A percentile compares a stretch with the other conserved stretches of the same genome.
phyloP scores from a whole-genome alignment of 2,113 vertebrate species.

The Gobius niger region DNA sequence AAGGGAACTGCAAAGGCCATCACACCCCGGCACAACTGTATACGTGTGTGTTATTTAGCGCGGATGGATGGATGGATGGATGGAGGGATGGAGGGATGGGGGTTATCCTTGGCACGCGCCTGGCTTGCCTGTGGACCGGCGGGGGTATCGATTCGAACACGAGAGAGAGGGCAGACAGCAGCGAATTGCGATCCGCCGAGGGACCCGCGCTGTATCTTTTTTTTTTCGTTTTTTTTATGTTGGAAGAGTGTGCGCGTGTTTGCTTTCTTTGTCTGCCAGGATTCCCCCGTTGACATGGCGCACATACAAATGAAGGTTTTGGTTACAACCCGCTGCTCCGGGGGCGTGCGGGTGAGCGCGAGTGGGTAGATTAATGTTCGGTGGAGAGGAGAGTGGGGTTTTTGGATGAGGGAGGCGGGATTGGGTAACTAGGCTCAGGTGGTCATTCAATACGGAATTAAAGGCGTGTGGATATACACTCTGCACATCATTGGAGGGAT shows the following conservation, averaged over 20 bases:
- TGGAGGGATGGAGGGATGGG: conserved; percentile 1
- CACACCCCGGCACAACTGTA: conserved; percentile 66
- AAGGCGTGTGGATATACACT: neutral
- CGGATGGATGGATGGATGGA: neutral
- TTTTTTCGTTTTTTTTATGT: conserved; percentile 24
- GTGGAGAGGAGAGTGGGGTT: conserved; percentile 15
- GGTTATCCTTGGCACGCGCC: conserved; percentile 66
- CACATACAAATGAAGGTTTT: conserved; percentile 76
- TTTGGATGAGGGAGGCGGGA: conserved; percentile 35
- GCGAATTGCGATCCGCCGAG: conserved; percentile 69
- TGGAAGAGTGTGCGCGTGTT: conserved; percentile 43
- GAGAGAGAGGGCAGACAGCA: conserved; percentile 69
- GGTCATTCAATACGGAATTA: conserved; percentile 37
- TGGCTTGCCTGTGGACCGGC: conserved; percentile 56
- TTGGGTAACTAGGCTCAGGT: conserved; percentile 59
- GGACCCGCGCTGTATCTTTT: conserved; percentile 34
- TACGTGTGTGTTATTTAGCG: conserved; percentile 22
- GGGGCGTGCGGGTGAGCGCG: conserved; percentile 44
- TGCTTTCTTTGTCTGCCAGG: conserved; percentile 67
- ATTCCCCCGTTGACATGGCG: conserved; percentile 56
- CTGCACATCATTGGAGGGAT: neutral
- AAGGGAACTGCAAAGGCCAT: conserved; percentile 73
- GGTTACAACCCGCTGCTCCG: conserved; percentile 71
- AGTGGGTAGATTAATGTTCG: conserved; percentile 35
- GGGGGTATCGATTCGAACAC: conserved; percentile 72